A percentile compares a stretch with the other conserved stretches of the same genome.
Evolutionary conservation across 2,113 vertebrate genomes (phyloP).

Genomic region (Tenrec ecaudatus): DNA sequence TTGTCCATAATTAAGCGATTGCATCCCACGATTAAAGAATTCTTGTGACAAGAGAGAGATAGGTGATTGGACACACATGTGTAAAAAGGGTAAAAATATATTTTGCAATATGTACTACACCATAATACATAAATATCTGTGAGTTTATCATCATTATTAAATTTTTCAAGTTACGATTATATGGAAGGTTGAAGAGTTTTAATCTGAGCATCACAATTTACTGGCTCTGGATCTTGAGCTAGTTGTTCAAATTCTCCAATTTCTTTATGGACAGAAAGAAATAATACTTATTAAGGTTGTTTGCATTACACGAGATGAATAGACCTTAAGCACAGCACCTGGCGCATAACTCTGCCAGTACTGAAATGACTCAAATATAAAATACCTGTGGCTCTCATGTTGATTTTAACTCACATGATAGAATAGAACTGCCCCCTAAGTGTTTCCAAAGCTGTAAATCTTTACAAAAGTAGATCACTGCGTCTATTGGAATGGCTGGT

Average conservation of each 20-base stretch:
- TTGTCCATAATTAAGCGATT: neutral
- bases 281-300: conserved; percentile 44
- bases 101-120: conserved; percentile 6
- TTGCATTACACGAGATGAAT: conserved; percentile 27
- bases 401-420: neutral
- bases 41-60: neutral
- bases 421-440: neutral
- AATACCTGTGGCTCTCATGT: neutral
- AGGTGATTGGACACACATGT: neutral
- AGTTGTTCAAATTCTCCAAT: conserved; percentile 29
- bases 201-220: neutral
- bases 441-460: neutral
- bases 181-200: neutral
- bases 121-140: neutral
- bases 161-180: neutral
- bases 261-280: conserved; percentile 52
- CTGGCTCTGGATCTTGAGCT: neutral
- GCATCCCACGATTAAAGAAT: neutral
- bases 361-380: neutral
- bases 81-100: conserved; percentile 27
- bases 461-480: neutral
- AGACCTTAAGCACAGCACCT: neutral
- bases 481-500: neutral
- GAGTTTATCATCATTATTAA: neutral
- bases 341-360: neutral